Base-by-base conservation (phyloP, 2,797 vertebrate genomes). In the Crax fasciolata region DNA sequence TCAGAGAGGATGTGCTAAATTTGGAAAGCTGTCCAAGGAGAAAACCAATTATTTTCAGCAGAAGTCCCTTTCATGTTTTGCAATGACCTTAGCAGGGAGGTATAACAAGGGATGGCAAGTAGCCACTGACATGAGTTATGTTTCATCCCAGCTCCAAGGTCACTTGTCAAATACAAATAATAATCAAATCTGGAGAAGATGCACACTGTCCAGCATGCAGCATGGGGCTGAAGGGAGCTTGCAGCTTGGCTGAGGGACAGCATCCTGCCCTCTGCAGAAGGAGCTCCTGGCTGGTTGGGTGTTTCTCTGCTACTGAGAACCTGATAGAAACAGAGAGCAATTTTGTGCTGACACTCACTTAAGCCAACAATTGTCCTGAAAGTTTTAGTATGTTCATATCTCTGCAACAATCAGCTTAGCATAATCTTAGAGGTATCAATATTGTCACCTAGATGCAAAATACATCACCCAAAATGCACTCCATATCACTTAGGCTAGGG, bases 31-130 rank as follows among this genome's bases (percentile, higher is more conserved):
- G 61, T 94, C 91, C 61, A 91, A 87, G 84, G 77, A 93, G 71
- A 94, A 94, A 94, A 91, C 44, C 63, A 76, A 38, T 82, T 88
- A 84, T 87, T 84, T 90, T 84, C 88, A 93, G 49, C 63, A 94
- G n/a, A 94, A 87, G 41, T 65, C 49, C 71, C 68, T 91, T 63
- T 82, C 48, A 82, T 38, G 15, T 93, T 96, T 96, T 91, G 87
- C 77, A 90, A 28, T 71, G 77, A 84, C 80, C 75, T 66, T 89
- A 82, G 11, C 16, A 83, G 52, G 52, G 52, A 63, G 67, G 93
- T 87, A 39, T 43, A 94, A 91, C 67, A 91, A 94, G 68, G 67
- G 83, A 84, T 91, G 93, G 93, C 91, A 90, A 89, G 17, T 13
- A 79, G 90, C 77, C 94, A 80, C 77, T 82, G 67, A 39, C 1